Evolutionary conservation across 2,113 vertebrate species (phyloP), one percentile per base, ranked within the genome.

Genomic region (Agapornis roseicollis): DNA sequence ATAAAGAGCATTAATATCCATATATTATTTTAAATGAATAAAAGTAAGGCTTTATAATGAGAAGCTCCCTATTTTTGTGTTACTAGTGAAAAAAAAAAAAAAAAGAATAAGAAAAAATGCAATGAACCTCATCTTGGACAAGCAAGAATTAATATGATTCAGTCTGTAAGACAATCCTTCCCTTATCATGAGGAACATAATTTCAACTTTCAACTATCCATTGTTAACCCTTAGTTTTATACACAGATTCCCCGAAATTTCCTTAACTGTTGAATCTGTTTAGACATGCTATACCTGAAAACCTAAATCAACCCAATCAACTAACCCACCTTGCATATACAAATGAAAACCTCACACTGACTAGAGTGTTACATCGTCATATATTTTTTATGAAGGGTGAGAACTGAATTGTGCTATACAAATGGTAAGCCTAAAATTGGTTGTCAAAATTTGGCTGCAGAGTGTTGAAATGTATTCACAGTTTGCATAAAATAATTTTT

Each of bases 361-460:
- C 39, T 66, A 80, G 53, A 13, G 3, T 52, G 65, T 64, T 60
- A 88, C 39, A 79, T 33, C 44, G 71, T 60, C 66, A 60, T 82
- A 17, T 6, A 23, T 37, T 82, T 84, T 44, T 64, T 31, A 86
- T 56, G 70, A 91, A 85, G 39, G 47, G 22, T 31, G 69, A 95
- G 55, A 86, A 79, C 25, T 58, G 39, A 58, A 58, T 25, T 29
- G 23, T 60, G 85, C 58, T 50, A 64, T 17, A 74, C 25, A 68
- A 69, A 29, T 24, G 25, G n/a, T 52, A 37, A 94, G 55, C n/a
- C 7, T 16, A 93, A 72, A 94, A 69, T 15, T 78, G 39, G 33
- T 90, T 91, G 65, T 58, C 58, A 71, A 64, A 95, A 84, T 92
- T 61, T 87, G 84, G 47, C 46, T 94, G 63, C 76, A 96, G 87